These are phyloP conservation scores for Mya arenaria DNA, from an alignment of 1,140 invertebrate species.

Conservation along the genomic window DNA sequence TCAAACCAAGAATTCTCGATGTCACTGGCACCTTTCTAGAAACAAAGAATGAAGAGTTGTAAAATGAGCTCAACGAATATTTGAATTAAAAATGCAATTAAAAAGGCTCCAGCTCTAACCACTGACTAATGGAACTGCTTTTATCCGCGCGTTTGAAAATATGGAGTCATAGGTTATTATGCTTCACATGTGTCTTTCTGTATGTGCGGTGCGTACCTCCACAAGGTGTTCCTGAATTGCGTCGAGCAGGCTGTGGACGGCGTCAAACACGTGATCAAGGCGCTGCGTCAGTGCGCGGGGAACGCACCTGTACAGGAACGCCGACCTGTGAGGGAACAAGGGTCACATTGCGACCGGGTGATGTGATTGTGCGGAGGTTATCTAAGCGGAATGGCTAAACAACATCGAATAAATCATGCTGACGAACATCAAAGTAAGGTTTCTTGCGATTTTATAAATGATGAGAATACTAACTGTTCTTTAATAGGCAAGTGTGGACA, in stretches of 20 bases:
- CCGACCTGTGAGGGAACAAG: background rate
- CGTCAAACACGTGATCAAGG: conserved; percentile 8
- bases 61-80: too few relatives aligned
- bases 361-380: too few relatives aligned
- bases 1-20: conserved; percentile 43
- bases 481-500: conserved; percentile 39
- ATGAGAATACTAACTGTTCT: conserved; percentile 20
- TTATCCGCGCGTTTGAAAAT: too few relatives aligned
- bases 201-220: conserved; percentile 3
- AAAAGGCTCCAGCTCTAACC: too few relatives aligned
- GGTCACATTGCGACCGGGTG: too few relatives aligned
- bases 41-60: background rate
- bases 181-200: background rate
- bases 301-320: conserved; percentile 27
- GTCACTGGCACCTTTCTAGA: conserved; percentile 41
- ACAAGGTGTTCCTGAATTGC: conserved; percentile 33
- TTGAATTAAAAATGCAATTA: too few relatives aligned
- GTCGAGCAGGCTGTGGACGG: conserved; percentile 25
- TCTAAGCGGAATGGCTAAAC: too few relatives aligned
- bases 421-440: too few relatives aligned
- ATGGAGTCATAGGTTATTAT: too few relatives aligned
- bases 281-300: background rate
- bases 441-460: too few relatives aligned
- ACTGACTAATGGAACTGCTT: too few relatives aligned
- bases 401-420: too few relatives aligned